Conservation (phyloP, 2,888 invertebrate genomes). For the Eilema sororculum region DNA sequence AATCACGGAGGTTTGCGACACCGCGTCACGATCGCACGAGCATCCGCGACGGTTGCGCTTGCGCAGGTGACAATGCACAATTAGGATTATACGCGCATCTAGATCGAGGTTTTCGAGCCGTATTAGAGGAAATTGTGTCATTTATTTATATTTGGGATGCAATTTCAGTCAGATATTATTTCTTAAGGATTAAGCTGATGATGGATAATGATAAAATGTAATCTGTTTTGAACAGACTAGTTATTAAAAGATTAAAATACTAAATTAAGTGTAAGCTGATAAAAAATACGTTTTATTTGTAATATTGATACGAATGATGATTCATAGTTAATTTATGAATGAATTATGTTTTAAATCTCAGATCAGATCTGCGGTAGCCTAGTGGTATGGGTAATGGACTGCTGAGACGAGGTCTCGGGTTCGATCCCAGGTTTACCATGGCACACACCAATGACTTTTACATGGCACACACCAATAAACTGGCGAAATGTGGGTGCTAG, state of each 20-base stretch:
- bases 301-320: no score
- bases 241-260: no score
- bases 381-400: no score
- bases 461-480: no score
- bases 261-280: not conserved
- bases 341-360: no score
- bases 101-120: conserved; percentile 49
- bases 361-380: no score
- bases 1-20: conserved; percentile 71
- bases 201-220: not conserved
- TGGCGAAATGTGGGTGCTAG: no score
- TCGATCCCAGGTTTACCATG: no score
- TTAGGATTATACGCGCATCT: conserved; percentile 67
- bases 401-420: no score
- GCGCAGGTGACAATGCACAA: conserved; percentile 71
- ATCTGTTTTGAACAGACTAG: not conserved
- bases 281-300: no score
- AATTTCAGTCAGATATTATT: not conserved
- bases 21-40: conserved; percentile 75
- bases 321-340: no score
- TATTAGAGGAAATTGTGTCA: conserved; percentile 37
- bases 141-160: conserved; percentile 29
- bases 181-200: not conserved
- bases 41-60: conserved; percentile 48
- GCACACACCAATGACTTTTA: no score